These are phyloP conservation scores for Lymantria dispar DNA, from an alignment of 2,888 invertebrate genomes.

Conservation along the genomic window DNA sequence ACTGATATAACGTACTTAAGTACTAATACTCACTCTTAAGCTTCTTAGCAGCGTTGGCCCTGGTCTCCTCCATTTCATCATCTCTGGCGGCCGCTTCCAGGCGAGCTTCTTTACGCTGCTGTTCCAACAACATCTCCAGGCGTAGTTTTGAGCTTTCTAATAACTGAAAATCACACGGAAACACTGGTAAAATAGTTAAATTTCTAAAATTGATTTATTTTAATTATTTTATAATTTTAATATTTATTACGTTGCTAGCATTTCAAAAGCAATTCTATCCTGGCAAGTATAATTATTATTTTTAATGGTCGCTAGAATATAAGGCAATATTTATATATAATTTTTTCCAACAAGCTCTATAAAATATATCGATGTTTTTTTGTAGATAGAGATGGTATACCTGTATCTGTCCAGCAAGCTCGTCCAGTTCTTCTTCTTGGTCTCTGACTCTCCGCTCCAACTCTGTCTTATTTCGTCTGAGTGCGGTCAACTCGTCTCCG, in stretches of 20 bases:
- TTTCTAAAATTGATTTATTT: no score
- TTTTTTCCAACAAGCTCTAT: no score
- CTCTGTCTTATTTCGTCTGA: constrained; percentile 93
- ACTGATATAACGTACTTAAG: not conserved
- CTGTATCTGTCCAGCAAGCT: constrained; percentile 94
- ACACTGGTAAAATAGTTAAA: no score
- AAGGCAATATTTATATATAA: no score
- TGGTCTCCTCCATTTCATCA: constrained; percentile 95
- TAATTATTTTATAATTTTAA: no score
- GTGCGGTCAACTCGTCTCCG: constrained; percentile 91
- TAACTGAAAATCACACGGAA: constrained; percentile 78
- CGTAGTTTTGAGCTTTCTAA: constrained; percentile 96
- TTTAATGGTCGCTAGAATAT: no score
- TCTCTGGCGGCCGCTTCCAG: constrained; percentile 95
- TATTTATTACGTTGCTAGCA: no score
- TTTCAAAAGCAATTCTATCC: no score
- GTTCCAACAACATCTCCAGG: constrained; percentile 96
- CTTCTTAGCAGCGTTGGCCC: constrained; percentile 95
- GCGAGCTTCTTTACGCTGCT: constrained; percentile 94
- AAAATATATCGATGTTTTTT: no score
- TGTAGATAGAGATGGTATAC: constrained; percentile 36
- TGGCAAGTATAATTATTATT: no score
- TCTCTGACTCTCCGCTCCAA: constrained; percentile 92
- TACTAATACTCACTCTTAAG: constrained; percentile 85
- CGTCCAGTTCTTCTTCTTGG: constrained; percentile 97